A percentile compares a stretch with the other conserved stretches of the same genome.
These are phyloP conservation scores for Dicrurus megarhynchus DNA, from an alignment of 2,113 vertebrate species.

Conservation along the genomic window DNA sequence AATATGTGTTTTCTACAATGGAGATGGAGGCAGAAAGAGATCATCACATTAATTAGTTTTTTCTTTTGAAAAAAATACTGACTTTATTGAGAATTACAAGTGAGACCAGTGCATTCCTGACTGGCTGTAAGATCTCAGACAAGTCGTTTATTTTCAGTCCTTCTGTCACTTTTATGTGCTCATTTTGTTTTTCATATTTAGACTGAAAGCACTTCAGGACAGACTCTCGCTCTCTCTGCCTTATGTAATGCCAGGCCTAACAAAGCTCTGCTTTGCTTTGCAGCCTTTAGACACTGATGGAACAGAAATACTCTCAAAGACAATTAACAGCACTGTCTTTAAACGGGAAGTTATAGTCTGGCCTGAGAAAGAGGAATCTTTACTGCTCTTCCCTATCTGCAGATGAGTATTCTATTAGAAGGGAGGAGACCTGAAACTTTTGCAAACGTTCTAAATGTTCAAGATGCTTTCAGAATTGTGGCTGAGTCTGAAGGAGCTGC, in stretches of 20 bases:
- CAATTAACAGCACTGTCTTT: neutral
- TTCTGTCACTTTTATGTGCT: neutral
- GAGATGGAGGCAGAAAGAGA: neutral
- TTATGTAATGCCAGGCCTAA: neutral
- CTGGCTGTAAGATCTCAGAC: neutral
- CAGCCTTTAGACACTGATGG: neutral
- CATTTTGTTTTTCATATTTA: neutral
- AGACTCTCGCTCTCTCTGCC: neutral
- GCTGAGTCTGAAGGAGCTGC: neutral
- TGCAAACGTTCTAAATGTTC: neutral
- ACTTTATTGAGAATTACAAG: neutral
- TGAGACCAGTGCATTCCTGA: neutral
- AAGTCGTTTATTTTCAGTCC: neutral
- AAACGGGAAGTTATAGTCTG: neutral
- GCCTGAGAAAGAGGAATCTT: neutral
- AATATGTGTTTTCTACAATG: neutral
- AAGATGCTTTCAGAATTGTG: neutral
- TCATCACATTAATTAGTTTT: neutral
- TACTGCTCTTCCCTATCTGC: neutral
- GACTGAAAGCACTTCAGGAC: neutral
- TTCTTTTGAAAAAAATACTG: neutral
- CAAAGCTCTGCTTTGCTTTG: neutral
- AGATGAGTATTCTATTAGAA: neutral
- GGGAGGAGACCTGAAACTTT: neutral
- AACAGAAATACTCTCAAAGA: neutral